Evolutionary conservation across 2,888 invertebrate species (phyloP).

Genomic region (Lomographa bimaculata): DNA sequence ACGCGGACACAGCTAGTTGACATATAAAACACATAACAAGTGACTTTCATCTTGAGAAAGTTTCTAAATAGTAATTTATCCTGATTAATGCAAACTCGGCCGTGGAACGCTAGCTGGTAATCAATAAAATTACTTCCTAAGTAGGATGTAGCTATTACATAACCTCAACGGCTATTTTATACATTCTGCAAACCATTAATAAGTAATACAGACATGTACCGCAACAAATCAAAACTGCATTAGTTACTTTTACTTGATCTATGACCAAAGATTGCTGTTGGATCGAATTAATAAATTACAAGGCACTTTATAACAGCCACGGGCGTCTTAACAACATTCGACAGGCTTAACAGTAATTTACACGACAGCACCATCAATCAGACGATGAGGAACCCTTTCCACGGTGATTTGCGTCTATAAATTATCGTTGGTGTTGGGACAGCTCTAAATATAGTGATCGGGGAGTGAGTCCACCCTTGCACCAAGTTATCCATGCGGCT

Average conservation of each 20-base stretch:
- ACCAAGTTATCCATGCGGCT: constrained; percentile 31
- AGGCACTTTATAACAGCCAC: constrained; percentile 9
- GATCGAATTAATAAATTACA: constrained; percentile 26
- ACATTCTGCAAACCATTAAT: too few relatives aligned
- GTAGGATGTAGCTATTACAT: too few relatives aligned
- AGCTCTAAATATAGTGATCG: constrained; percentile 46
- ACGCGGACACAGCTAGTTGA: too few relatives aligned
- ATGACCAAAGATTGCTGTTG: constrained; percentile 33
- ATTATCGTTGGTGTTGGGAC: constrained; percentile 47
- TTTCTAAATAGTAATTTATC: too few relatives aligned
- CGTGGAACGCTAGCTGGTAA: too few relatives aligned
- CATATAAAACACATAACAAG: too few relatives aligned
- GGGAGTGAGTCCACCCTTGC: constrained; percentile 29
- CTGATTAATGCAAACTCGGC: too few relatives aligned
- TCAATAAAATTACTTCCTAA: too few relatives aligned
- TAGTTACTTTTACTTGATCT: constrained; percentile 29
- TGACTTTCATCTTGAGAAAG: too few relatives aligned
- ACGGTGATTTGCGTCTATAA: constrained; percentile 53
- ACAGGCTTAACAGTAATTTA: constrained; percentile 30
- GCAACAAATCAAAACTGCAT: neutral
- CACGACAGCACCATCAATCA: constrained; percentile 45
- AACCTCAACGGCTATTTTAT: too few relatives aligned
- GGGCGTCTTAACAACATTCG: constrained; percentile 23
- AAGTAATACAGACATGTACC: neutral
- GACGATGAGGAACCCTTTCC: constrained; percentile 40